Evolutionary conservation across 2,888 invertebrate species (phyloP).

Genomic region (Drosophila sordidula): DNA sequence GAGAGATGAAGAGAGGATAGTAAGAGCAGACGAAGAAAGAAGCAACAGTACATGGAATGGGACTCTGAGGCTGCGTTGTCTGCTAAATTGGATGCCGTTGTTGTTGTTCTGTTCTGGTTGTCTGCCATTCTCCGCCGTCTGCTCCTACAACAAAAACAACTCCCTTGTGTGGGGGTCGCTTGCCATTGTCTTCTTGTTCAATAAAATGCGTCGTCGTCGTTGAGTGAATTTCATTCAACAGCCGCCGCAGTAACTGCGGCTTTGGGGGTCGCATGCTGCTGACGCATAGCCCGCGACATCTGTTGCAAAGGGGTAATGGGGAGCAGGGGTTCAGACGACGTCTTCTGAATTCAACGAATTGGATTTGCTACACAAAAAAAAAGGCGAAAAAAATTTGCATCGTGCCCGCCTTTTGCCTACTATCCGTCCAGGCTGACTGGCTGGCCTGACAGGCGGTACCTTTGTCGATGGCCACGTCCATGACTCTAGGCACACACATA

Average conservation of each 20-base stretch:
- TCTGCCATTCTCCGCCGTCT: conserved; percentile 40
- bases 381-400: conserved; percentile 47
- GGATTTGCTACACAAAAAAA: conserved; percentile 13
- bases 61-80: conserved; percentile 36
- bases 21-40: conserved; percentile 16
- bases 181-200: conserved; percentile 66
- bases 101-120: conserved; percentile 23
- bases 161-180: conserved; percentile 58
- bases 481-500: conserved; percentile 28
- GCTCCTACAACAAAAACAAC: conserved; percentile 58
- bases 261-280: conserved; percentile 58
- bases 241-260: conserved; percentile 31
- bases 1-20: conserved; percentile 3
- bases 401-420: conserved; percentile 11
- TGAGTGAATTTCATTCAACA: conserved; percentile 63
- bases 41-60: conserved; percentile 30
- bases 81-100: conserved; percentile 72
- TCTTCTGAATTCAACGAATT: conserved; percentile 57
- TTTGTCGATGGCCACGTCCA: conserved; percentile 46
- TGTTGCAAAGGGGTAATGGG: conserved; percentile 7
- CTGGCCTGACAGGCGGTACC: conserved; percentile 44
- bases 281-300: conserved; percentile 50
- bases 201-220: conserved; percentile 63
- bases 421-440: conserved; percentile 13
- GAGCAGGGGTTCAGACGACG: conserved; percentile 10